Base-by-base conservation (phyloP, 2,113 vertebrate genomes). In the Genyomyrus donnyi region DNA sequence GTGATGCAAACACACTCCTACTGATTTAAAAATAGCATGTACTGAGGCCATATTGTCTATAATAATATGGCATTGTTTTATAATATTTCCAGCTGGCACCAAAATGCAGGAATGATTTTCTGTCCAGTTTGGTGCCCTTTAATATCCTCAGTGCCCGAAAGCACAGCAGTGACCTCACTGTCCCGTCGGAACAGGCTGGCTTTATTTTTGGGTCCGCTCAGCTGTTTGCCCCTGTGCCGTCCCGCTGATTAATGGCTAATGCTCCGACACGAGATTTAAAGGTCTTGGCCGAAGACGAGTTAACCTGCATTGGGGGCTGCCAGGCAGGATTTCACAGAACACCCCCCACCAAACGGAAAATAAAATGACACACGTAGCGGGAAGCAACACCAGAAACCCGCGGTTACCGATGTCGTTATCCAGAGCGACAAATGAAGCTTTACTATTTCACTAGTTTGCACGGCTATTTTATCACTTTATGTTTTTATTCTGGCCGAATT, bases 201-300 rank as follows among this genome's bases (percentile, higher is more conserved):
- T 95, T 94, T 93, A 93, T 94, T 93, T 93, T 92, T 89, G 89
- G 90, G 91, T 91, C 90, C 86, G 93, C 92, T 93, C 92, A 92
- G 89, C 92, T 93, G 93, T 95, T 94, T 95, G 93, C 15, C 92
- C 90, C 89, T 62, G 80, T 90, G 93, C 88, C 90, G 80, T 90
- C 91, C 92, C 74, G 31, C 85, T 94, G 94, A 96, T 92, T 92
- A 93, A 95, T 94, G 90, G 92, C 91, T 86, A 66, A 49, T 77
- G 88, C 92, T 92, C 90, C 91, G 91, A 91, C 94, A 49, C 93
- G 93, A 94, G 94, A 95, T 95, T 95, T 93, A 95, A 91, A 91
- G 91, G 91, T 85, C 3, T 31, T 90, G 90, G 91, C 92, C 91
- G 89, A 88, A 90, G 92, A 93, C 92, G 91, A 91, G 91, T 91